Base-by-base conservation (phyloP, 2,888 invertebrate species). In the Drosophila fungiperda region DNA sequence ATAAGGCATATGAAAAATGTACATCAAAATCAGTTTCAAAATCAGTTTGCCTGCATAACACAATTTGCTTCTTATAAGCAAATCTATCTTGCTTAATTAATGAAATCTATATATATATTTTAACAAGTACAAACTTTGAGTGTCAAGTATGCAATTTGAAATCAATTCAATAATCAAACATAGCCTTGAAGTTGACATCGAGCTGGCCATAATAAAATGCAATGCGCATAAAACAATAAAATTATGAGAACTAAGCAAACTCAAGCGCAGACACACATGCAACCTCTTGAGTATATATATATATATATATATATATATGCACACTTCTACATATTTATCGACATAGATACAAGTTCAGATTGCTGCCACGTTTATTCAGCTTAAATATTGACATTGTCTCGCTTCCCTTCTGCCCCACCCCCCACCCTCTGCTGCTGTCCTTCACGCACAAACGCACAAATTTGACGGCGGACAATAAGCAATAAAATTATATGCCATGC, bases 401-500 rank as follows among this genome's bases (percentile, higher is more conserved):
- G 70, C 57, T 68, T 53, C 35, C n/a, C 12, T 9, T 8, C 3
- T n/a, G 7, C 29, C 48, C 26, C 1, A 23, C 23, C 26, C 26
- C 1, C 2, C 26, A 1, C 58, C 54, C 42, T 54, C 9, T 2
- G 26, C 12, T n/a, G 33, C 15, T 40, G 57, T 69, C 67, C 60
- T 73, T 66, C 69, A 89, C 89, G 89, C 89, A 83, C 89, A 83
- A 84, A 81, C 88, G 83, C 88, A 89, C 85, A 73, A 83, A 89
- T 84, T 89, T 75, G 69, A 83, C 52, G 68, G 89, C 70, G 75
- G 66, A 83, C 90, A 89, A 88, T 90, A 78, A 86, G 84, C 85
- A 88, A 84, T 84, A 84, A 84, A 84, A 82, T 85, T 76, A 82
- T 86, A 85, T 90, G 86, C 86, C 87, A 90, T 74, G 87, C 85